Evolutionary conservation across 1,140 invertebrate species (phyloP).

Genomic region (Drosophila kohkoa): DNA sequence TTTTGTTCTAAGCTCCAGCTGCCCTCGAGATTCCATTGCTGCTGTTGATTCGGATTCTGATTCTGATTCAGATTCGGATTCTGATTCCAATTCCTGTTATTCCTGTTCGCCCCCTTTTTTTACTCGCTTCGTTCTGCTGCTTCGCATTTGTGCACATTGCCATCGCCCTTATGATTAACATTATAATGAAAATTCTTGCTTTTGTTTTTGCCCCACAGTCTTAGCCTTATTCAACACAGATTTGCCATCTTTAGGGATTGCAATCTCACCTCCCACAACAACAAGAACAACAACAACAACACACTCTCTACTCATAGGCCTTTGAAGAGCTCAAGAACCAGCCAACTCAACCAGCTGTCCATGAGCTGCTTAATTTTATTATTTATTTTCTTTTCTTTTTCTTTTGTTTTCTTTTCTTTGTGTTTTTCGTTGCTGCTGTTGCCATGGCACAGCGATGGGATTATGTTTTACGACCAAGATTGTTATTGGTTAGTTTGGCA

Average conservation of each 20-base stretch:
- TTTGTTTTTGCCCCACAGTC: constrained; percentile 17
- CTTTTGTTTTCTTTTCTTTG: background rate
- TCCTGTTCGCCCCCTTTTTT: background rate
- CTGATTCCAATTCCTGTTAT: constrained; percentile 16
- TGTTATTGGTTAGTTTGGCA: constrained; percentile 10
- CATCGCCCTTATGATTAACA: constrained; percentile 48
- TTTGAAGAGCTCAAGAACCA: background rate
- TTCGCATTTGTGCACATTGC: constrained; percentile 19
- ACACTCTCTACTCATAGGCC: background rate
- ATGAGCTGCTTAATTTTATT: constrained; percentile 13
- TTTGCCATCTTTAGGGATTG: constrained; percentile 22
- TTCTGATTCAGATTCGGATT: constrained; percentile 30
- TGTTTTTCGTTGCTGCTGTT: background rate
- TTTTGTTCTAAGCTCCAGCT: constrained; percentile 55
- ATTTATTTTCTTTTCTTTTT: constrained; percentile 8
- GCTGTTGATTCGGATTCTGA: constrained; percentile 28
- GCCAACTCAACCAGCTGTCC: background rate
- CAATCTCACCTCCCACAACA: background rate
- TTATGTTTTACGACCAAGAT: background rate
- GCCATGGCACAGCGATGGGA: background rate
- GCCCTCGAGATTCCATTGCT: constrained; percentile 28
- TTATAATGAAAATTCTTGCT: constrained; percentile 41
- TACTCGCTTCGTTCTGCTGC: background rate
- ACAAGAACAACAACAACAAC: background rate
- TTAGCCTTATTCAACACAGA: constrained; percentile 31